Conservation (phyloP, 2,888 invertebrate genomes). For the Cryptocephalus moraei region DNA sequence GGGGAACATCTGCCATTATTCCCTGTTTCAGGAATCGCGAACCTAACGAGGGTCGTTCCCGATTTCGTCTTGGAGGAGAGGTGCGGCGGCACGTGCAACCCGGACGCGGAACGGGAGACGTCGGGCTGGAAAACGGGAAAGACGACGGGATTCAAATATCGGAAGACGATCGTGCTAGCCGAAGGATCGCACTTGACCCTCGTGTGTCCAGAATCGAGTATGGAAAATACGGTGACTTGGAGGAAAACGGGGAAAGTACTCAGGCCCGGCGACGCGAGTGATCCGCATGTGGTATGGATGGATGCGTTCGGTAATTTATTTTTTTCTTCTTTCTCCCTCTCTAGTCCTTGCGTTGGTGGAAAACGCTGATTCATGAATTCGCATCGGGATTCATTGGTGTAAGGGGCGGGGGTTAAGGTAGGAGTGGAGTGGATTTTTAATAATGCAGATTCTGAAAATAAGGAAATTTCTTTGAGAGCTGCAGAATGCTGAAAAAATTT, state of each 20-base stretch:
- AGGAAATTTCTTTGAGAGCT: too few relatives aligned
- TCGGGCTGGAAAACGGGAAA: conserved; percentile 38
- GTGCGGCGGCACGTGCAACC: conserved; percentile 36
- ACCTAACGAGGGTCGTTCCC: conserved; percentile 39
- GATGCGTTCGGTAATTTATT: too few relatives aligned
- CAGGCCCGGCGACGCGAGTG: conserved; percentile 32
- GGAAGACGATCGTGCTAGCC: conserved; percentile 40
- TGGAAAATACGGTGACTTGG: conserved; percentile 46
- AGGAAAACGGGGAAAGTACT: conserved; percentile 41
- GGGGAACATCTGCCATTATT: too few relatives aligned
- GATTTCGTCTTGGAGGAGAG: conserved; percentile 38
- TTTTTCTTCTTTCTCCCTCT: too few relatives aligned
- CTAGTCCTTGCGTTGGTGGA: too few relatives aligned
- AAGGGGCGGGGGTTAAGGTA: too few relatives aligned
- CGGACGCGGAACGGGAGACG: conserved; percentile 33
- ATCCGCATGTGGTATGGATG: conserved; percentile 5
- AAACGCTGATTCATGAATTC: too few relatives aligned
- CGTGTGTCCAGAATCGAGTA: conserved; percentile 44
- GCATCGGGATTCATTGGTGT: too few relatives aligned
- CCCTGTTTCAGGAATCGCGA: conserved; percentile 38
- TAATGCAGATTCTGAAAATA: too few relatives aligned
- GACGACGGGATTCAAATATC: conserved; percentile 38
- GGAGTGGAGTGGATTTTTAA: too few relatives aligned
- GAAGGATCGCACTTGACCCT: conserved; percentile 46
- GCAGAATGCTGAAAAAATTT: too few relatives aligned